Conservation (phyloP, 2,888 invertebrate species). For the Drosophila algonquin region DNA sequence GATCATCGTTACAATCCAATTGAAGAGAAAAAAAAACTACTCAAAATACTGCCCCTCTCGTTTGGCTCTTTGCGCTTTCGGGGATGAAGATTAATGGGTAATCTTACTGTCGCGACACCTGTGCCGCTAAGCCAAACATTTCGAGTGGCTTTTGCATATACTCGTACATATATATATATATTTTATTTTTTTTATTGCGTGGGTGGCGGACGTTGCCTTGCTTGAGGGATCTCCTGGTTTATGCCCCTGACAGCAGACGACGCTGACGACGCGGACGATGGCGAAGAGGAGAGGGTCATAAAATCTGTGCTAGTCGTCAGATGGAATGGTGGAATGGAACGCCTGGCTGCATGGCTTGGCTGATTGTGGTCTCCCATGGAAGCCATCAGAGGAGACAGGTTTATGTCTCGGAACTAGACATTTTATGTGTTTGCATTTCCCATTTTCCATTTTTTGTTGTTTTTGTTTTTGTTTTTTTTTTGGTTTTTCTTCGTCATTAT, state of each 20-base stretch:
- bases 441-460: not conserved
- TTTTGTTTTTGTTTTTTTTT: not conserved
- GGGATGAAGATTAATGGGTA: not conserved
- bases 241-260: conserved; percentile 63
- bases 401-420: conserved; percentile 73
- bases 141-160: not conserved
- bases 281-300: conserved; percentile 46
- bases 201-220: conserved; percentile 27
- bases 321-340: conserved; percentile 14
- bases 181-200: conserved; percentile 59
- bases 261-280: conserved; percentile 1
- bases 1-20: no score
- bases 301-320: conserved; percentile 41
- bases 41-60: no score
- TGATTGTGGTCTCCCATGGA: not conserved
- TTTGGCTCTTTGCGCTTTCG: no score
- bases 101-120: not conserved
- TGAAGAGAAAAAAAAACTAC: no score
- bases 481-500: not conserved
- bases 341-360: not conserved
- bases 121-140: not conserved
- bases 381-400: conserved; percentile 38
- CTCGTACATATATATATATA: no score
- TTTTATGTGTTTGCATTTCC: conserved; percentile 75
- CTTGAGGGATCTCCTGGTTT: conserved; percentile 62